Percentiles rank a stretch among this genome's conserved stretches.
These are phyloP conservation scores for Seriola rivoliana DNA, from an alignment of 2,113 vertebrate species.

Conservation along the genomic window DNA sequence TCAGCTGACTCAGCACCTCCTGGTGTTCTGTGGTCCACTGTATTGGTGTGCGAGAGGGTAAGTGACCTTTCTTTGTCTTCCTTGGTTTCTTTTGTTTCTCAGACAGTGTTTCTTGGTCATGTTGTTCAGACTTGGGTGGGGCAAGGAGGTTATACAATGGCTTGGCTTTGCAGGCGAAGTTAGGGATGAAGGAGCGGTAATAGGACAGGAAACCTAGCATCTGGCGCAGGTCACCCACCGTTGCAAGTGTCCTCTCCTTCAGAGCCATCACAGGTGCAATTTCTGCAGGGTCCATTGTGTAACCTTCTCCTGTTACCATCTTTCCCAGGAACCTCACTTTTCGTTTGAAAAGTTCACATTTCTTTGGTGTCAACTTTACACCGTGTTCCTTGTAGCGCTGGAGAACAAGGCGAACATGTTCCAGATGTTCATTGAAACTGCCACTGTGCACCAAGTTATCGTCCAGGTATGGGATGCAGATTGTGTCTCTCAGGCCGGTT, in stretches of 20 bases:
- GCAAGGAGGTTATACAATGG: not conserved
- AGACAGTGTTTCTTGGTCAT: no score
- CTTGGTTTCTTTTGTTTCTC: not conserved
- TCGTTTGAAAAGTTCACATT: not conserved
- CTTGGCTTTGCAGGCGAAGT: not conserved
- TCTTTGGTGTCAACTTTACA: constrained; percentile 5
- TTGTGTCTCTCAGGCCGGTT: not conserved
- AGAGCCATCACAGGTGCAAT: not conserved
- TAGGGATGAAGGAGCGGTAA: not conserved
- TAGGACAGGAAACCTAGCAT: not conserved
- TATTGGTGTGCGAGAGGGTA: not conserved
- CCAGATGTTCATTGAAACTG: not conserved
- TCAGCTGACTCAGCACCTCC: not conserved
- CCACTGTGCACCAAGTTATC: not conserved
- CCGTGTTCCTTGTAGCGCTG: not conserved
- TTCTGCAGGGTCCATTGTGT: not conserved
- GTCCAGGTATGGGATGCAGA: not conserved
- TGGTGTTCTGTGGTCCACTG: not conserved
- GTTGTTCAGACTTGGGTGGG: not conserved
- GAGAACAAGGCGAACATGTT: not conserved
- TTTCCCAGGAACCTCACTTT: not conserved
- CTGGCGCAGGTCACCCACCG: not conserved
- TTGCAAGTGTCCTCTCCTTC: not conserved
- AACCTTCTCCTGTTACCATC: not conserved
- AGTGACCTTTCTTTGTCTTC: not conserved